A percentile compares a stretch with the other conserved stretches of the same genome.
phyloP scores from a whole-genome alignment of 2,113 vertebrate species.

The Forbesichthys papilliferus region DNA sequence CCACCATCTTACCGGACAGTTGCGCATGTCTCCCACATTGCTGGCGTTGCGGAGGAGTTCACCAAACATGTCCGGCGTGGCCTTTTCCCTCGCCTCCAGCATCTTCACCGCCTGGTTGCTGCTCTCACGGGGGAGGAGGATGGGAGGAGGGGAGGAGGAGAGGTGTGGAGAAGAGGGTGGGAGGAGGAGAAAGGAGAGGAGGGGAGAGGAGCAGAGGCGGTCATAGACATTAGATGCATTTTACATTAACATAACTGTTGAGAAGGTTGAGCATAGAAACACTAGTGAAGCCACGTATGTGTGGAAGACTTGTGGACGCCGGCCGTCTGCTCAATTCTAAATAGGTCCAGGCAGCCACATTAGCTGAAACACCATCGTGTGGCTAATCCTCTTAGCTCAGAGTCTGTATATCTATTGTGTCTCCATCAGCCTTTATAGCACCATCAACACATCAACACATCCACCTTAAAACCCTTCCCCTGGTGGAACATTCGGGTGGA shows the following conservation, averaged over 20 bases:
- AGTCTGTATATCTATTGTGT: too few relatives aligned
- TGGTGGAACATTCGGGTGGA: not conserved
- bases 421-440: too few relatives aligned
- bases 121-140: conserved; percentile 30
- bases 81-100: conserved; percentile 91
- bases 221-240: not conserved
- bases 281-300: too few relatives aligned
- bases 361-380: too few relatives aligned
- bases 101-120: conserved; percentile 97
- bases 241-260: not conserved
- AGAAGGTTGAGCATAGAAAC: not conserved
- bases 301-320: not conserved
- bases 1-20: conserved; percentile 84
- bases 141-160: not conserved
- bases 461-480: too few relatives aligned
- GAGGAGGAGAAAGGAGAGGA: not conserved
- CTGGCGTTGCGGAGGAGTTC: conserved; percentile 93
- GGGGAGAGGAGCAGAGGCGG: not conserved
- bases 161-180: not conserved
- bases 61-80: conserved; percentile 94
- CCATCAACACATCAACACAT: too few relatives aligned
- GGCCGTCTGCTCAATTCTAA: not conserved
- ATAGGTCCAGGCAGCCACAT: not conserved
- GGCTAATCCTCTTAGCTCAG: too few relatives aligned
- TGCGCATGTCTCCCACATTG: conserved; percentile 92